These are phyloP conservation scores for Lydus trimaculatus DNA, from an alignment of 2,888 invertebrate genomes.

Conservation along the genomic window DNA sequence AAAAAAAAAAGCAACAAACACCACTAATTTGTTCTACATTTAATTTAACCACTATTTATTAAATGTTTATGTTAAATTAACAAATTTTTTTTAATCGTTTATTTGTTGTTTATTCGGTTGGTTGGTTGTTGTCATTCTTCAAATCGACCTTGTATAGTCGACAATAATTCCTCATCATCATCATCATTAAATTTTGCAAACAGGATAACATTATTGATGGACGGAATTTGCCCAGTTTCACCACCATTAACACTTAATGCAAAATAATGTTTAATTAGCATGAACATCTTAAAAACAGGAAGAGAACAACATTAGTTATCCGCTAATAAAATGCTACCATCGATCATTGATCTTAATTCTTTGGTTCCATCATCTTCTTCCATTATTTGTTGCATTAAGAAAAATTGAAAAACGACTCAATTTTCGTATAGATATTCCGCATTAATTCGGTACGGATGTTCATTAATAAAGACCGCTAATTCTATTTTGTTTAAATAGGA, in stretches of 20 bases:
- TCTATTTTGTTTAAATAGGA: not conserved
- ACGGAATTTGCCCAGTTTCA: not conserved
- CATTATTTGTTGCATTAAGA: too few species aligned
- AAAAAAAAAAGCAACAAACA: not conserved
- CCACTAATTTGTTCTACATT: not conserved
- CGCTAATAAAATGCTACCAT: not conserved
- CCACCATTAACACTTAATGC: not conserved
- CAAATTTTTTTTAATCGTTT: not conserved
- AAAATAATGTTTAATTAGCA: not conserved
- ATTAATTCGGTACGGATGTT: not conserved
- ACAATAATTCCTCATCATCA: not conserved
- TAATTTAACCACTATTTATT: not conserved
- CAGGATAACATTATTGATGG: not conserved
- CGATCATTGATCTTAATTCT: not conserved
- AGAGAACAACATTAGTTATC: not conserved
- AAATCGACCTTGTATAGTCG: not conserved
- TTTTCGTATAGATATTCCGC: not conserved
- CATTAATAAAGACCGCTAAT: not conserved
- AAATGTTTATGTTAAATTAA: not conserved
- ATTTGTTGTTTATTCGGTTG: not conserved
- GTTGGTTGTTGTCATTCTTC: not conserved
- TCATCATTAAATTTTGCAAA: not conserved
- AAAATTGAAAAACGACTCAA: not conserved
- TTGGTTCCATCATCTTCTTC: not conserved
- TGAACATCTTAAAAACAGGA: not conserved